phyloP scores from a whole-genome alignment of 2,113 vertebrate genomes.

The Mesocricetus auratus region DNA sequence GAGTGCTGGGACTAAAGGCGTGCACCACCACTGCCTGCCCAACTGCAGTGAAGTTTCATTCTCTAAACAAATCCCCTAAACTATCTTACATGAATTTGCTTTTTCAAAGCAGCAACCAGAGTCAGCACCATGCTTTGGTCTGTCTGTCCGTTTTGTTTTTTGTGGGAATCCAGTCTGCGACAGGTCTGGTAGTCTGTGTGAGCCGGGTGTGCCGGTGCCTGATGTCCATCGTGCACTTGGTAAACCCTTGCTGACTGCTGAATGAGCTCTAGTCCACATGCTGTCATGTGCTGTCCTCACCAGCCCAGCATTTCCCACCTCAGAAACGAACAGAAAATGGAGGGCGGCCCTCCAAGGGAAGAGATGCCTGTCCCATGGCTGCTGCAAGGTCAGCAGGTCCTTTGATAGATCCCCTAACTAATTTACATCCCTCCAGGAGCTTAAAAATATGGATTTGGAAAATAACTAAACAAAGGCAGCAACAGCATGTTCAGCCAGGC shows the following conservation, averaged over 20 bases:
- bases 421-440: background rate
- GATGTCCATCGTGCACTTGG: background rate
- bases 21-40: too few species aligned
- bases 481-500: background rate
- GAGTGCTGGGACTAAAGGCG: too few species aligned
- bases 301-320: background rate
- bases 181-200: background rate
- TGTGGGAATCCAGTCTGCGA: background rate
- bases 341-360: background rate
- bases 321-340: background rate
- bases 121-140: background rate
- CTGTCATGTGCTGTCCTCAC: background rate
- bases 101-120: background rate
- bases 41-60: background rate
- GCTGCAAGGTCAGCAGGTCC: background rate
- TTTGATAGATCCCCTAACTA: background rate
- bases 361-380: background rate
- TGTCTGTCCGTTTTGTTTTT: background rate
- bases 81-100: background rate
- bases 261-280: background rate
- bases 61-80: conserved; percentile 5
- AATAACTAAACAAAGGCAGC: conserved; percentile 22
- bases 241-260: background rate
- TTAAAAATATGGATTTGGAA: background rate
- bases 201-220: background rate